Evolutionary conservation across 2,888 invertebrate species (phyloP).

Genomic region (Alloscopus bannaensis): DNA sequence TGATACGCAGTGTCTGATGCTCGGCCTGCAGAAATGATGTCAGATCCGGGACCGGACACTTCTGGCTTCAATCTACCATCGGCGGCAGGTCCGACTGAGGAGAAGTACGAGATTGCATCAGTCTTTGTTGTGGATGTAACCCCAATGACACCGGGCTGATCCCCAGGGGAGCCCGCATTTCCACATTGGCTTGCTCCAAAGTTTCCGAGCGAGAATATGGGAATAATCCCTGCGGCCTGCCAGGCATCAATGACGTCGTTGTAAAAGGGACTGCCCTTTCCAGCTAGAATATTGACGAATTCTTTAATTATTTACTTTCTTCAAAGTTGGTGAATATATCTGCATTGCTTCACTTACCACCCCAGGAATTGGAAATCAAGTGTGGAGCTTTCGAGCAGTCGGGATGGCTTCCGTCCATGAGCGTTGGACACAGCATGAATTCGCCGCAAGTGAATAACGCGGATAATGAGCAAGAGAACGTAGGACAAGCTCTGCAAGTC

Average conservation of each 20-base stretch:
- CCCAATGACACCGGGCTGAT: slow-evolving; percentile 50
- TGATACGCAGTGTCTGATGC: slow-evolving; percentile 45
- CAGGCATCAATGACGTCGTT: not conserved
- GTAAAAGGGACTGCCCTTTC: not conserved
- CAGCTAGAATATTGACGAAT: not conserved
- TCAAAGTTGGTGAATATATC: not conserved
- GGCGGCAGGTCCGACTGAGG: slow-evolving; percentile 40
- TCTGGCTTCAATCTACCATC: slow-evolving; percentile 62
- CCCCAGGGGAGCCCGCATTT: slow-evolving; percentile 20
- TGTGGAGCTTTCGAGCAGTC: slow-evolving; percentile 64
- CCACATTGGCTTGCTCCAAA: slow-evolving; percentile 14
- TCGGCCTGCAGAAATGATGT: slow-evolving; percentile 49
- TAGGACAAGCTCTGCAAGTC: slow-evolving; percentile 65
- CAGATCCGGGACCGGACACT: slow-evolving; percentile 62
- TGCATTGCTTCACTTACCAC: slow-evolving; percentile 30
- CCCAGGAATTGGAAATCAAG: slow-evolving; percentile 63
- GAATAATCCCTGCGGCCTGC: not conserved
- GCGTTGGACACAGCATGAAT: slow-evolving; percentile 63
- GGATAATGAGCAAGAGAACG: slow-evolving; percentile 25
- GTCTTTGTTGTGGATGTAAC: slow-evolving; percentile 56
- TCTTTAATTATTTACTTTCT: not conserved
- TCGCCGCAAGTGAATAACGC: slow-evolving; percentile 56
- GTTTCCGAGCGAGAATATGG: not conserved
- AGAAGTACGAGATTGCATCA: slow-evolving; percentile 48
- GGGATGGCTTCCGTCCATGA: slow-evolving; percentile 29